phyloP scores from a whole-genome alignment of 2,888 invertebrate species.

The Willowsia nigromaculata region DNA sequence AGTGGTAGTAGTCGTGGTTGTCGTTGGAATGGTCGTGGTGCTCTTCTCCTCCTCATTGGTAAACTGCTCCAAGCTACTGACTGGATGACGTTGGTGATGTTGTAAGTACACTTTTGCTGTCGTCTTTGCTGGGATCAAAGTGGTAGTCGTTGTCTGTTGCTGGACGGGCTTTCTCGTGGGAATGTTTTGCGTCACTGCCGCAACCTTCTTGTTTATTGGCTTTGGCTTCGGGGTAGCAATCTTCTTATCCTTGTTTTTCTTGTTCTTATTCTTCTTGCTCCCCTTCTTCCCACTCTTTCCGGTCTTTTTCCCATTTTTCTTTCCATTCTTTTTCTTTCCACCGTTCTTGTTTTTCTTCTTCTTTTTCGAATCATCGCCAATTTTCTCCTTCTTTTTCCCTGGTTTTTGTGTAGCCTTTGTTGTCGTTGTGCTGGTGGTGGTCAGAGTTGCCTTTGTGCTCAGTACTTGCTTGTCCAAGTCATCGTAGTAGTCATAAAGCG shows the following conservation, averaged over 20 bases:
- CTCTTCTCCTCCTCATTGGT: slow-evolving; percentile 1
- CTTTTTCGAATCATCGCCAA: slow-evolving; percentile 32
- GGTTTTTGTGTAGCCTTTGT: slow-evolving; percentile 62
- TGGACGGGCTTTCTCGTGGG: slow-evolving; percentile 49
- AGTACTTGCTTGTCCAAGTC: slow-evolving; percentile 52
- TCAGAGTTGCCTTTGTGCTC: slow-evolving; percentile 68
- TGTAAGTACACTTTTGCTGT: slow-evolving; percentile 44
- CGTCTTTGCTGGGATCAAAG: slow-evolving; percentile 1
- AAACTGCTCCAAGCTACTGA: slow-evolving; percentile 63
- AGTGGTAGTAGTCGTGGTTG: slow-evolving; percentile 13
- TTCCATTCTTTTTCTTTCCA: slow-evolving; percentile 29
- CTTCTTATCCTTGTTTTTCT: slow-evolving; percentile 11
- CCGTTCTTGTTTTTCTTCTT: slow-evolving; percentile 47
- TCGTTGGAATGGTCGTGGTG: not conserved
- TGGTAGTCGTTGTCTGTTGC: slow-evolving; percentile 33
- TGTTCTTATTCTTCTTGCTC: slow-evolving; percentile 43
- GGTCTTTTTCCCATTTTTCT: slow-evolving; percentile 51
- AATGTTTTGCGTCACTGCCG: slow-evolving; percentile 44
- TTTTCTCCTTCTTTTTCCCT: slow-evolving; percentile 32
- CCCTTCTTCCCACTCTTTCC: slow-evolving; percentile 28
- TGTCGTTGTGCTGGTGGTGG: slow-evolving; percentile 63
- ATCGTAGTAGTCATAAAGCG: slow-evolving; percentile 49
- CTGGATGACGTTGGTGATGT: slow-evolving; percentile 69
- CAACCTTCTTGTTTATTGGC: slow-evolving; percentile 1
- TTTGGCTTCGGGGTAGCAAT: slow-evolving; percentile 35